Percentiles rank a stretch among this genome's conserved stretches.
Conservation (phyloP, 2,797 vertebrate species). For the Silurus lanzhouensis region DNA sequence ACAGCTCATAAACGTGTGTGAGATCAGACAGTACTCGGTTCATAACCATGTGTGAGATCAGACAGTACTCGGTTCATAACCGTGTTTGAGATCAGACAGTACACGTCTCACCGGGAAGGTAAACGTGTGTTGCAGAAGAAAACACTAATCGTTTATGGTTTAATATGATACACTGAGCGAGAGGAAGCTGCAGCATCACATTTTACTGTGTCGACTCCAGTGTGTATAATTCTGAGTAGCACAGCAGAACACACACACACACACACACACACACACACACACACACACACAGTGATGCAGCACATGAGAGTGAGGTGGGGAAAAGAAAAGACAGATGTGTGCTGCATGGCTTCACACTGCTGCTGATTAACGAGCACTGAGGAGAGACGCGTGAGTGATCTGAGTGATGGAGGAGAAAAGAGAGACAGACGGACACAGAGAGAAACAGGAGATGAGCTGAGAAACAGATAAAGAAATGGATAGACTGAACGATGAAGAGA, state of each 20-base stretch:
- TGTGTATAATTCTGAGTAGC: neutral
- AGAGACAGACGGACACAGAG: neutral
- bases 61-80: no score
- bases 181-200: neutral
- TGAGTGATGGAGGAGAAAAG: neutral
- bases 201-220: neutral
- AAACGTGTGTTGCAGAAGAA: neutral
- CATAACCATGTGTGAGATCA: no score
- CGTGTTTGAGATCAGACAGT: neutral
- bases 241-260: neutral
- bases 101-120: neutral
- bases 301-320: neutral
- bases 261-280: neutral
- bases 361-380: slow-evolving; percentile 2
- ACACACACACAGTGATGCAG: neutral
- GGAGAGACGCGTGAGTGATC: neutral
- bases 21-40: no score
- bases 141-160: neutral
- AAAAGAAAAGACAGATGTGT: neutral
- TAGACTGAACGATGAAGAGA: neutral
- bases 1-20: no score
- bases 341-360: neutral
- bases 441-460: no score
- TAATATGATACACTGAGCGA: neutral
- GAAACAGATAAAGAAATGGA: no score